Evolutionary conservation across 2,888 invertebrate genomes (phyloP), one percentile per base, ranked within the genome.

Genomic region (Leucania comma): DNA sequence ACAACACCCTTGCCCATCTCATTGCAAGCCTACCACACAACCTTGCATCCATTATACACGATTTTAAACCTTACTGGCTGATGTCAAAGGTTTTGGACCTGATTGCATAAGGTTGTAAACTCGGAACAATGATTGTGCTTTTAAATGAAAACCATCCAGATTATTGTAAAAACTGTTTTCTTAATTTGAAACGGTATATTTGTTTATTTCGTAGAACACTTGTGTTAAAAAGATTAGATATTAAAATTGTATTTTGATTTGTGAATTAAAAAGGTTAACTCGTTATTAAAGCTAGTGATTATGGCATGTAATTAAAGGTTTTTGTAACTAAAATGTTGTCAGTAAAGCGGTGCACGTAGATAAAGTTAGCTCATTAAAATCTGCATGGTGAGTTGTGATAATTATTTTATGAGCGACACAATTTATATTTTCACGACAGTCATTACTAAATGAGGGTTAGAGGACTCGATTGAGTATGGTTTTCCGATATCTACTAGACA

Each of bases 1-100:
- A 88, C 82, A 80, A 81, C 76, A 79, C 80, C 77, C 86, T 79
- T 82, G 77, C 87, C 87, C 84, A 83, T 85, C 86, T 88, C 86
- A 88, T 87, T 86, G 80, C 65, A 75, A 79, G 68, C 70, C 58
- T 62, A 66, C 72, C 75, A 67, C n/a, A 35, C 14, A 48, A 22
- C 10, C 14, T 3, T 17, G 6, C 32, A n/a, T 9, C 3, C 5
- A 32, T 8, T 5, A 20, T 67, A 57, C 6, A n/a, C 17, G 14
- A 84, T 56, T 78, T 54, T 64, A 14, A 63, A 69, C 74, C 68
- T 76, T 82, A 73, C 10, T 0, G 0, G 5, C 0, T 20, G 0
- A 53, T 3, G 5, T 72, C 72, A 81, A 42, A 42, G 61, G 26
- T 53, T 50, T 17, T 10, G 14, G 0, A 6, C 48, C 12, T 3